Conservation (phyloP, 2,888 invertebrate species). For the Phyllotreta striolata region DNA sequence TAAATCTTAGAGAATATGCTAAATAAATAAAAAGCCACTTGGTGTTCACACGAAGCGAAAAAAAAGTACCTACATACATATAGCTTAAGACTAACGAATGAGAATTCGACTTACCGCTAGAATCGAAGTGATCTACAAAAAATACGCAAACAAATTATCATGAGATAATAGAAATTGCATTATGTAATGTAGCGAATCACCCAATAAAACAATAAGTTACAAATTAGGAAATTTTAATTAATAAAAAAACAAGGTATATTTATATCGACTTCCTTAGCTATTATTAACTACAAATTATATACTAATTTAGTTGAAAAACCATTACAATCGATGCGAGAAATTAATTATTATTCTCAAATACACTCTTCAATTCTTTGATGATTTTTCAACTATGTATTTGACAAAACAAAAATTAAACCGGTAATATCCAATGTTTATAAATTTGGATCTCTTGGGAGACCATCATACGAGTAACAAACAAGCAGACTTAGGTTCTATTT, state of each 20-base stretch:
- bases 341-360: conserved; percentile 14
- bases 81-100: conserved; percentile 36
- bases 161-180: neutral
- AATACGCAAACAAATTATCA: conserved; percentile 7
- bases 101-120: conserved; percentile 27
- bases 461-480: neutral
- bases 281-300: conserved; percentile 33
- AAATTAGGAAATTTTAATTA: conserved; percentile 27
- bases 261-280: conserved; percentile 17
- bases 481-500: no score
- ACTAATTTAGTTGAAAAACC: conserved; percentile 33
- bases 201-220: conserved; percentile 24
- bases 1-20: conserved; percentile 38
- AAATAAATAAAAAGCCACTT: conserved; percentile 44
- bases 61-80: conserved; percentile 26
- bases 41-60: conserved; percentile 38
- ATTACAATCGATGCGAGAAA: conserved; percentile 28
- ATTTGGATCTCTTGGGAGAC: neutral
- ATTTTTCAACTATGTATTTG: conserved; percentile 5
- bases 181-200: conserved; percentile 3
- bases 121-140: conserved; percentile 26
- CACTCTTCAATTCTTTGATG: conserved; percentile 2
- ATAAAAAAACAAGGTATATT: conserved; percentile 31
- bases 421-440: neutral
- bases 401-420: neutral